Evolutionary conservation across 2,888 invertebrate genomes (phyloP).

Genomic region (Euplexia lucipara): DNA sequence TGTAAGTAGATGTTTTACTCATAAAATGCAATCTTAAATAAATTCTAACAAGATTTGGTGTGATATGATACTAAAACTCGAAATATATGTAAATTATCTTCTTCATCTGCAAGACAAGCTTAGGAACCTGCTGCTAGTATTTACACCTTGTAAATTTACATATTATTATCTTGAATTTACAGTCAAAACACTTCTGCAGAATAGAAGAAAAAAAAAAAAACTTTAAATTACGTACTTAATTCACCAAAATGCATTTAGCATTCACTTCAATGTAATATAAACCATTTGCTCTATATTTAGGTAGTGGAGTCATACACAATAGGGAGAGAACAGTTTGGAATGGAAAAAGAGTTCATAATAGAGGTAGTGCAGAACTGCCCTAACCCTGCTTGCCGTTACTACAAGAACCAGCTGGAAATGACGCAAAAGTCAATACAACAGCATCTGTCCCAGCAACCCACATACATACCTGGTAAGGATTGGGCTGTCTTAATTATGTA

Average conservation of each 20-base stretch:
- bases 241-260: neutral
- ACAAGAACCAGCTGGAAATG: constrained; percentile 95
- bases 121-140: no score
- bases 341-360: constrained; percentile 97
- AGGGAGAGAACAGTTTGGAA: constrained; percentile 95
- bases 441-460: constrained; percentile 91
- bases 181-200: no score
- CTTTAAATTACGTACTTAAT: no score
- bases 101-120: neutral
- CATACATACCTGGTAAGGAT: constrained; percentile 87
- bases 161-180: no score
- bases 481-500: neutral
- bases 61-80: neutral
- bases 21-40: neutral
- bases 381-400: constrained; percentile 96
- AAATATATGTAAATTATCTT: neutral
- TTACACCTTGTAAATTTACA: no score
- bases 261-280: neutral
- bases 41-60: neutral
- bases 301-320: constrained; percentile 96
- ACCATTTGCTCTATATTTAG: constrained; percentile 71
- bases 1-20: constrained; percentile 86
- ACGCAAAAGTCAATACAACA: constrained; percentile 93
- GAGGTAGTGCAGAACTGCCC: constrained; percentile 97
- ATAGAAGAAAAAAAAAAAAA: no score